Base-by-base conservation (phyloP, 2,888 invertebrate genomes). In the Ditylenchus weischeri region DNA sequence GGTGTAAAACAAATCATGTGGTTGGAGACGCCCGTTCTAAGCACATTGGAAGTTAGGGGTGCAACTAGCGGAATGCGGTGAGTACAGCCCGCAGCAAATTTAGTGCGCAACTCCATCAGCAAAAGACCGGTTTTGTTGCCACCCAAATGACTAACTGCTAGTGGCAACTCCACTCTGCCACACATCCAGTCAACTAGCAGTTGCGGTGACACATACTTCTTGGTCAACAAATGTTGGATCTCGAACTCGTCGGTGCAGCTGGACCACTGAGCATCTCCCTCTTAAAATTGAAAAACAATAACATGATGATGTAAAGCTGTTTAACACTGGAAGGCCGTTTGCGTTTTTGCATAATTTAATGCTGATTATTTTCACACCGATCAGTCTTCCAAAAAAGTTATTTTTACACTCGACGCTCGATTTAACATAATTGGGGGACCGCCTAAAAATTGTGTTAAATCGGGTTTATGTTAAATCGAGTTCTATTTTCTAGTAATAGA, bases 1-100 rank as follows among this genome's bases (percentile, higher is more conserved):
- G 80, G 73, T 10, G 82, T 80, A 69, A 83, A 79, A 54, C 83
- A 83, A 57, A 83, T 77, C 62, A 83, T 74, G 62, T 81, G 75
- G 8, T 70, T 69, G 13, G 80, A 75, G 19, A 80, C 73, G 15
- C 59, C 49, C 29, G 57, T 58, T 7, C 69, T 60, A 0, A 67
- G 19, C 21, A 69, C 57, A 54, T 70, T 72, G 4, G 76, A 68
- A 48, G 72, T 67, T 18, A 78, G 67, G 50, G 74, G 74, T 6
- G 74, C 51, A 36, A 80, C 76, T 62, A 80, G 64, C 13, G 80
- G 79, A 57, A 80, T 78, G 36, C 79, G 54, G 36, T 72, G 64
- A 8, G 62, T 64, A 47, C 35, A 38, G 29, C 58, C 62, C 0
- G 50, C 43, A 0, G 78, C 75, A 51, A 80, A 69, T 62, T 76